Base-by-base conservation (phyloP, 2,888 invertebrate species). In the Athalia rosae region DNA sequence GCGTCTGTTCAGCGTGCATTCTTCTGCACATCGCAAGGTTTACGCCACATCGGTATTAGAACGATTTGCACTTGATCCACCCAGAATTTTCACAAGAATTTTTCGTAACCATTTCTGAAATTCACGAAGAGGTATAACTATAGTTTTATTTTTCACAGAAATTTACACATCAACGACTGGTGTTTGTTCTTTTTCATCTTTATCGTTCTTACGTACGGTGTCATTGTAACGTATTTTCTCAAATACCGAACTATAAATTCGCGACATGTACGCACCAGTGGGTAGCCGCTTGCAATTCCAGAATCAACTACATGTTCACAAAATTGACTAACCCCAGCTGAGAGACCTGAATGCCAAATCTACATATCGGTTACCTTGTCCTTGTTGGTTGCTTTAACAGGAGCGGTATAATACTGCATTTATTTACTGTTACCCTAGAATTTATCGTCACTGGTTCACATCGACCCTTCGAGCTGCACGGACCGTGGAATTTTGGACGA, bases 271-370 rank as follows among this genome's bases (percentile, higher is more conserved):
- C 8, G 58, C 45, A 43, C 71, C 13, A 58, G 43, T 11, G 8
- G 11, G 8, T 15, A n/a, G 47, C 58, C 9, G 71, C 58, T 43
- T 43, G 71, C 5, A 41, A 9, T 56, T 58, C 15, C 4, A 58
- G 43, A 66, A 48, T 48, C 1, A 66, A 50, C n/a, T 15, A 45
- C n/a, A n/a, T n/a, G n/a, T 43, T 69, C 45, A 69, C 43, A 11
- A 58, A 56, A 56, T 69, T 69, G 69, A 56, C 43, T 56, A 56
- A 69, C 41, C 56, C 13, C n/a, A n/a, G n/a, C 56, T 9, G 58
- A 69, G 53, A 7, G 13, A 15, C 56, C 56, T 56, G 69, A 69
- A 69, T 69, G 69, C 69, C 48, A 58, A 56, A 69, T 69, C 13
- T 28, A 69, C 56, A 50, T 50, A 9, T 50, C 11, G 11, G 50